phyloP scores from a whole-genome alignment of 2,888 invertebrate genomes.

The Acanthosepion pharaonis region DNA sequence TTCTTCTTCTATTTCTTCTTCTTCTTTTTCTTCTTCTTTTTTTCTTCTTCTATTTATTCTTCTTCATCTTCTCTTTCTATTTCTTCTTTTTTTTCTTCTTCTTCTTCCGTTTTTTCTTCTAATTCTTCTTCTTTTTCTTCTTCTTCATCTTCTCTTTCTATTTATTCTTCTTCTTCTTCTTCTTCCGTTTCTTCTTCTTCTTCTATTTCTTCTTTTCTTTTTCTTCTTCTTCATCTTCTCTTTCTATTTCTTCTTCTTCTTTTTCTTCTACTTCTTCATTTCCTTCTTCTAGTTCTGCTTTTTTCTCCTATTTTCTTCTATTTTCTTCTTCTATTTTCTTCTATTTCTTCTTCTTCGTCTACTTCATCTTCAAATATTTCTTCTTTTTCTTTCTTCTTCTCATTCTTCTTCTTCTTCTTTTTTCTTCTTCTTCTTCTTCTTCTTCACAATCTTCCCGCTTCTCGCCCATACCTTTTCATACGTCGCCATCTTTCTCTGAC shows the following conservation, averaged over 20 bases:
- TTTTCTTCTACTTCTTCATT: not conserved
- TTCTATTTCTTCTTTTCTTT: too few species aligned
- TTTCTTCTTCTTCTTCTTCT: not conserved
- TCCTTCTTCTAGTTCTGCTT: not conserved
- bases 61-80: too few species aligned
- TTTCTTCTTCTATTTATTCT: too few species aligned
- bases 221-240: too few species aligned
- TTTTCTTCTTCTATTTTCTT: not conserved
- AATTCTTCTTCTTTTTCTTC: not conserved
- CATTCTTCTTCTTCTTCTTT: not conserved
- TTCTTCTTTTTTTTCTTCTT: not conserved
- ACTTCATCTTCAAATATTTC: not conserved
- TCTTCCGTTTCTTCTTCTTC: too few species aligned
- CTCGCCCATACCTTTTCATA: too few species aligned
- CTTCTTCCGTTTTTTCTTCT: not conserved
- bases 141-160: too few species aligned
- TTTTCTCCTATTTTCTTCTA: not conserved
- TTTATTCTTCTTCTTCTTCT: not conserved
- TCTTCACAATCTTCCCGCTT: too few species aligned
- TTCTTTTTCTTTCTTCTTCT: not conserved
- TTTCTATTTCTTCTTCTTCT: not conserved
- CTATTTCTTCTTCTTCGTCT: not conserved
- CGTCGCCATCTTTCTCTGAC: too few species aligned
- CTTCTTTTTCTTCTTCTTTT: too few species aligned
- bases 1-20: not conserved